Evolutionary conservation across 53 echinoderm and acorn worm genomes (phyloP), one percentile per base, ranked within the genome.

Genomic region (Antedon mediterranea): DNA sequence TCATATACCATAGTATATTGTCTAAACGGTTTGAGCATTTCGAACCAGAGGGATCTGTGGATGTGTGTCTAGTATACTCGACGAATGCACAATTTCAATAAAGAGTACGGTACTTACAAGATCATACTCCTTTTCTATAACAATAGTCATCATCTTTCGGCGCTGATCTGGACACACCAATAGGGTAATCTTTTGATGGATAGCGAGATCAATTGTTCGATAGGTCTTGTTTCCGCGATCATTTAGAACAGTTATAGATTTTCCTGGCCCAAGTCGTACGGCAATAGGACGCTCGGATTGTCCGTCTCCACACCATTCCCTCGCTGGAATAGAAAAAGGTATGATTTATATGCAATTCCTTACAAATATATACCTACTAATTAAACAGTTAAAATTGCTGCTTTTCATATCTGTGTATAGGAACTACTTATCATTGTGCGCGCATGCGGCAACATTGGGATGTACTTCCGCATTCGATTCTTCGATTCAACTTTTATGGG

Each of bases 111-210:
- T 30, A 73, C 33, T 33, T 76, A 76, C 76, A 75, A 95, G 80
- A 79, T 95, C 95, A 77, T 95, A 95, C 80, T 95, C 95, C 29
- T 89, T 85, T 71, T 92, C 95, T 72, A 95, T 72, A 73, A 89
- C 89, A 43, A 95, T 34, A 28, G 89, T 76, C 34, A 95, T 30
- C 82, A 72, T 81, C n/a, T 88, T 83, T 4, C 78, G 87, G 13
- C 85, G 74, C 44, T 89, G 43, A 44, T 97, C 97, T 28, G 97
- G 89, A 5, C 89, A 81, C 9, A 97, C 92, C 32, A 84, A 82
- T 26, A 97, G 72, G 7, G 81, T 82, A 32, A 97, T 78, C 86
- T 97, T 97, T 71, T 85, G 41, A 32, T 89, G 83, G 32, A 82
- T 75, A 44, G 43, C 82, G 42, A 97, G 91, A 42, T 97, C 97